Percentiles rank a stretch among this genome's conserved stretches.
These are phyloP conservation scores for Saxicola maurus DNA, from an alignment of 2,797 vertebrate species.

Conservation along the genomic window DNA sequence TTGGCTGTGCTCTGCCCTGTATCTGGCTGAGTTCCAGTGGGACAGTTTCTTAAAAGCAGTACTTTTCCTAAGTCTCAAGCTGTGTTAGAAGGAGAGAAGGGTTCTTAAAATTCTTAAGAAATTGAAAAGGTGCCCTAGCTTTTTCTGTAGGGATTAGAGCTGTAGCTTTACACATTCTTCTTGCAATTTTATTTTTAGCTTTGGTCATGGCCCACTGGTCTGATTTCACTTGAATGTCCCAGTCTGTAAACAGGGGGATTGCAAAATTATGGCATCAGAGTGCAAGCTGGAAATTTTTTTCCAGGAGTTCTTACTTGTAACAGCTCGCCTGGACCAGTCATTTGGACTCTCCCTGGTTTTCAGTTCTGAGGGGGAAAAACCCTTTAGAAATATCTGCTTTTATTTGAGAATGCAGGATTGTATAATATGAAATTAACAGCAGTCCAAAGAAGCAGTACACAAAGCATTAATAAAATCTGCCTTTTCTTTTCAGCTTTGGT, in stretches of 20 bases:
- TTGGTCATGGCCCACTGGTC: conserved; percentile 3
- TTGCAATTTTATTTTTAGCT: conserved; percentile 20
- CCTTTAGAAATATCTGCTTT: background rate
- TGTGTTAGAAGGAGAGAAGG: background rate
- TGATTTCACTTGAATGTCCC: conserved; percentile 20
- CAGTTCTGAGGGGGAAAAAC: background rate
- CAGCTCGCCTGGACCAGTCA: background rate
- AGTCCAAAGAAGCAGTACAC: background rate
- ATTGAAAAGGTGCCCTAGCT: background rate
- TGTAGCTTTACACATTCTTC: background rate
- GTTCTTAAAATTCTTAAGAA: background rate
- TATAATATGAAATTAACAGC: background rate
- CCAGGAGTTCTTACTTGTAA: background rate
- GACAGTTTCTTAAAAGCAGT: background rate
- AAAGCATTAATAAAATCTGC: background rate
- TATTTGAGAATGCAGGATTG: background rate
- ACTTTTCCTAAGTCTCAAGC: background rate
- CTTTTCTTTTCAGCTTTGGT: background rate
- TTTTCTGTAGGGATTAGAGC: background rate
- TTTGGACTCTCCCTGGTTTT: background rate
- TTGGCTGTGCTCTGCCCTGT: background rate
- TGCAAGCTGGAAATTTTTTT: background rate
- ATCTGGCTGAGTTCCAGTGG: background rate
- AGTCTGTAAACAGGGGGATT: conserved; percentile 38
- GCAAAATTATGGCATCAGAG: conserved; percentile 28